phyloP scores from a whole-genome alignment of 2,797 vertebrate genomes.

The Microctenopoma steveboyesi region DNA sequence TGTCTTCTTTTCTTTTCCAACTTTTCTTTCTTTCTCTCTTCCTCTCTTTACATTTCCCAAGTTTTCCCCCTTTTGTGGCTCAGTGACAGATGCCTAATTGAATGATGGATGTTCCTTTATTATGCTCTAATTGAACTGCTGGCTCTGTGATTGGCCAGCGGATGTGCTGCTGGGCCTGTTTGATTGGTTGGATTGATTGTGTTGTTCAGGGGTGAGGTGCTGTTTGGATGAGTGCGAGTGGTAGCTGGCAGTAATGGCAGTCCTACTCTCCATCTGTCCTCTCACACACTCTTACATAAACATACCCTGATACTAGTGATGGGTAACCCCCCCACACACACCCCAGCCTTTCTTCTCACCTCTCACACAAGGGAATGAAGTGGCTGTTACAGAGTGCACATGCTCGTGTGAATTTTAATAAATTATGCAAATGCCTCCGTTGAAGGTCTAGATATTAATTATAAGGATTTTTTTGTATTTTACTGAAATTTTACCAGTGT shows the following conservation, averaged over 20 bases:
- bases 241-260: constrained; percentile 87
- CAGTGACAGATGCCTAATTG: constrained; percentile 99
- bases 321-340: constrained; percentile 75
- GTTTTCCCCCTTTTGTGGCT: constrained; percentile 87
- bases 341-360: constrained; percentile 83
- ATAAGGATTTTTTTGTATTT: constrained; percentile 54
- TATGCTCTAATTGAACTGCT: constrained; percentile 95
- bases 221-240: constrained; percentile 64
- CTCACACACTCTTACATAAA: constrained; percentile 69
- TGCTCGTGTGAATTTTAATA: constrained; percentile 86
- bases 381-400: constrained; percentile 57
- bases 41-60: constrained; percentile 74
- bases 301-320: constrained; percentile 38
- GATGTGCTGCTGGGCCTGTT: constrained; percentile 76
- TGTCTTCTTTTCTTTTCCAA: constrained; percentile 63
- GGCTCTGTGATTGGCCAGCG: constrained; percentile 89
- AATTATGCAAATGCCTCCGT: constrained; percentile 90
- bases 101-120: constrained; percentile 99
- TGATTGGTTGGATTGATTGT: constrained; percentile 77
- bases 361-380: constrained; percentile 65
- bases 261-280: constrained; percentile 95
- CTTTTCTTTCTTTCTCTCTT: constrained; percentile 46
- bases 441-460: constrained; percentile 76
- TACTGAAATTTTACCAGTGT: constrained; percentile 34
- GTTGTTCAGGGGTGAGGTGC: constrained; percentile 77